A percentile compares a stretch with the other conserved stretches of the same genome.
phyloP scores from a whole-genome alignment of 1,140 invertebrate genomes.

The Mizuhopecten yessoensis region DNA sequence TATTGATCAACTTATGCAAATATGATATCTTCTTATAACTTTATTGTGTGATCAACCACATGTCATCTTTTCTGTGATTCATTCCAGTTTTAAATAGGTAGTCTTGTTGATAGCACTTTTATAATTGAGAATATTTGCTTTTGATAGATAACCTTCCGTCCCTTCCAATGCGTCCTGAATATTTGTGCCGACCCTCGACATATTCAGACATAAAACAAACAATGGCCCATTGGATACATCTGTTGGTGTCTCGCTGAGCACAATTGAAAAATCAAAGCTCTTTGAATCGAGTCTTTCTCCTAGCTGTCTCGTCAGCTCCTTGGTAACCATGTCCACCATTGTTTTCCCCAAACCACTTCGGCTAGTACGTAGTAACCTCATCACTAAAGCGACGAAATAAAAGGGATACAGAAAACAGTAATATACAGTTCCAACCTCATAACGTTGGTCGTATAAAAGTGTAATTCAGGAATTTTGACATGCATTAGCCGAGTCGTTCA shows the following conservation, averaged over 20 bases:
- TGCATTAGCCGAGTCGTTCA: too few species aligned
- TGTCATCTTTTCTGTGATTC: too few species aligned
- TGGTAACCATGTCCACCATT: background rate
- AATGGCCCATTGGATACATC: background rate
- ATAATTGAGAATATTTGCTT: too few species aligned
- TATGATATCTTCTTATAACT: too few species aligned
- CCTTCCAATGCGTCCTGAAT: background rate
- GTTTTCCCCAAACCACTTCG: background rate
- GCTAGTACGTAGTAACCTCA: background rate
- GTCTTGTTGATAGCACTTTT: too few species aligned
- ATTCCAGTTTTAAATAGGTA: too few species aligned
- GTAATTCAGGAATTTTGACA: too few species aligned
- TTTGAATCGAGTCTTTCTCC: background rate
- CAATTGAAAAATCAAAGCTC: background rate
- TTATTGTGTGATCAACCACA: too few species aligned
- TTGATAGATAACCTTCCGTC: background rate
- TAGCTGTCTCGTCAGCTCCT: background rate
- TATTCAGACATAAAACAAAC: background rate
- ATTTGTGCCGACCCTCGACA: constrained; percentile 5
- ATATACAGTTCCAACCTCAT: too few species aligned
- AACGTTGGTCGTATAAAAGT: too few species aligned
- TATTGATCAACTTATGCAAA: too few species aligned
- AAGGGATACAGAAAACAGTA: background rate
- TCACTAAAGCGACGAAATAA: background rate
- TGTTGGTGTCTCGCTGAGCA: background rate